Evolutionary conservation across 2,113 vertebrate species (phyloP).

Genomic region (Stegastes partitus): DNA sequence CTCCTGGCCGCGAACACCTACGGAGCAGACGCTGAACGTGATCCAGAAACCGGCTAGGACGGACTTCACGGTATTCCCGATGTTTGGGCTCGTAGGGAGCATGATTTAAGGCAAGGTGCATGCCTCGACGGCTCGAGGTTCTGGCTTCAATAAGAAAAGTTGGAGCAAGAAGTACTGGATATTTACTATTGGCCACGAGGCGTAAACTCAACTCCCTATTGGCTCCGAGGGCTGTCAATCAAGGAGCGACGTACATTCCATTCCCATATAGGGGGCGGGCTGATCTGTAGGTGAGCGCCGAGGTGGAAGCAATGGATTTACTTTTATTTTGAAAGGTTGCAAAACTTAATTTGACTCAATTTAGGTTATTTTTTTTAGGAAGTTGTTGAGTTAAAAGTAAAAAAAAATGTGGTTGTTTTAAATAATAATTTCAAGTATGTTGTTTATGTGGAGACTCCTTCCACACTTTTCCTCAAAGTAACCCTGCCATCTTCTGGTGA

Average conservation of each 20-base stretch:
- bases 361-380: not conserved
- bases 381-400: not conserved
- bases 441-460: not conserved
- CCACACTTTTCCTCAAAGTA: not conserved
- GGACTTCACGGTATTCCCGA: conserved; percentile 63
- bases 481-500: conserved; percentile 63
- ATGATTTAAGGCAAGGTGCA: conserved; percentile 77
- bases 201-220: conserved; percentile 60
- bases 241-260: conserved; percentile 57
- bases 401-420: no score
- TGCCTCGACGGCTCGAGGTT: conserved; percentile 23
- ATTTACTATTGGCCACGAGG: conserved; percentile 71
- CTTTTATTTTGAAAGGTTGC: not conserved
- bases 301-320: not conserved
- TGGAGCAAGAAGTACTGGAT: conserved; percentile 21
- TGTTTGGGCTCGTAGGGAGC: conserved; percentile 53
- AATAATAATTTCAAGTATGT: not conserved
- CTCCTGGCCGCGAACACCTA: conserved; percentile 72
- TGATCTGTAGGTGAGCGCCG: conserved; percentile 18
- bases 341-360: not conserved
- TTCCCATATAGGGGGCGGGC: conserved; percentile 57
- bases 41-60: conserved; percentile 63
- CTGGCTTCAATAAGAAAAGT: conserved; percentile 52
- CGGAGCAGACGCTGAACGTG: conserved; percentile 51
- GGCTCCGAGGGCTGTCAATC: conserved; percentile 67